Conservation (phyloP, 2,888 invertebrate genomes). For the Tetanocera ferruginea region DNA sequence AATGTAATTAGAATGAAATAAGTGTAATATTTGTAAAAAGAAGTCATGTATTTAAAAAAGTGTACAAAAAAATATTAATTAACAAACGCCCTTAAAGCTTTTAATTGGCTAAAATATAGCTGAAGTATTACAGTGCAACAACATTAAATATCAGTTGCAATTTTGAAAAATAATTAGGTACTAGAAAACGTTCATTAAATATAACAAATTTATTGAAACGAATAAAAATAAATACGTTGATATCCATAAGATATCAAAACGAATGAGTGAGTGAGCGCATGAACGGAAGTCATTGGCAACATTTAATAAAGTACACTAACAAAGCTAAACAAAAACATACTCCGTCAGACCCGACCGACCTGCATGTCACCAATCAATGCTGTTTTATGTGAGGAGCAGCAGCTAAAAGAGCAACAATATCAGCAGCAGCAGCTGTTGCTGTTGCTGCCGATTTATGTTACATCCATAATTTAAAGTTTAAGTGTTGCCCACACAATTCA, state of each 20-base stretch:
- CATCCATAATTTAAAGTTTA: constrained; percentile 24
- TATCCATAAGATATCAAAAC: not conserved
- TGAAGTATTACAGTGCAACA: not conserved
- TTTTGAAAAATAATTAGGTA: not conserved
- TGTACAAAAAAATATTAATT: constrained; percentile 34
- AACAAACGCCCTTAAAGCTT: constrained; percentile 60
- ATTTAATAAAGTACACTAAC: not conserved
- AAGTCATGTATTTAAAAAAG: no score
- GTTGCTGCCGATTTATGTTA: not conserved
- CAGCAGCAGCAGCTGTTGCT: not conserved
- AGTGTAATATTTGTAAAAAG: no score
- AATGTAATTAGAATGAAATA: no score
- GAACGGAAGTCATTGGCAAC: constrained; percentile 15
- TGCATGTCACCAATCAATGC: not conserved
- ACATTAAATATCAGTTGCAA: not conserved
- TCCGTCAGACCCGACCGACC: not conserved
- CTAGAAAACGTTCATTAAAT: not conserved
- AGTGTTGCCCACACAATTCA: constrained; percentile 34
- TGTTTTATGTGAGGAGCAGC: not conserved
- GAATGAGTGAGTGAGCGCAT: no score
- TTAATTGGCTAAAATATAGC: not conserved
- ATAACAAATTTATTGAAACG: constrained; percentile 14
- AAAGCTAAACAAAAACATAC: not conserved
- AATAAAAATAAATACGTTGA: constrained; percentile 11
- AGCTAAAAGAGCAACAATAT: not conserved